Evolutionary conservation across 1,140 invertebrate species (phyloP), one percentile per base, ranked within the genome.

Genomic region (Mizuhopecten yessoensis): DNA sequence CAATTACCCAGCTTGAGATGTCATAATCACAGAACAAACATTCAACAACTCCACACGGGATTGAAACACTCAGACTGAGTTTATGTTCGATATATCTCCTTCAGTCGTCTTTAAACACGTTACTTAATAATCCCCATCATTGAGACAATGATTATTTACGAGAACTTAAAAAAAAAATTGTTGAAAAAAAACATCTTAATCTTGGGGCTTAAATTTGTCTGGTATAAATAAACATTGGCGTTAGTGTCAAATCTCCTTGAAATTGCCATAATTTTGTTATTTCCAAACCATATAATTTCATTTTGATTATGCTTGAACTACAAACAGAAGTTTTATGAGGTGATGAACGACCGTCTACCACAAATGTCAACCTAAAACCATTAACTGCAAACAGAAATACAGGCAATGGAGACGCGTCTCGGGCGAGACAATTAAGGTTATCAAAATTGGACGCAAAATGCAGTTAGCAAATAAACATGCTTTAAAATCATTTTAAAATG

Each of bases 121-220:
- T 75, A 75, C 57, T 75, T 17, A 75, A 75, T 75, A 75, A 75
- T n/a, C 57, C 57, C n/a, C 57, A 75, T 75, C n/a, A 75, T 75
- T 29, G 57, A 75, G 57, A 75, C 2, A 11, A 75, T 75, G 57
- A 75, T 75, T 75, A 75, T n/a, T 29, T 75, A 13, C 15, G 20
- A 49, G 20, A 2, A 49, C 20, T 9, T 1, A 49, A 20, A 13
- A 49, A 2, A 49, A 1, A 49, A 49, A 49, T 20, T 17, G 11
- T 49, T 23, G 3, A 15, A 49, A 39, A 13, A 39, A 13, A 13
- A 39, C 36, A 39, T 5, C 5, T 7, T 13, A 39, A 39, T 5
- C 36, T 39, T 5, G 13, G 5, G 36, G 36, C 5, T 39, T 39
- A 39, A 13, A 39, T 39, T 49, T 49, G 45, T 49, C 45, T 49